Evolutionary conservation across 30 jellyfish, hydroid and myxozoan genomes (phyloP).

Genomic region (Hydractinia echinata): DNA sequence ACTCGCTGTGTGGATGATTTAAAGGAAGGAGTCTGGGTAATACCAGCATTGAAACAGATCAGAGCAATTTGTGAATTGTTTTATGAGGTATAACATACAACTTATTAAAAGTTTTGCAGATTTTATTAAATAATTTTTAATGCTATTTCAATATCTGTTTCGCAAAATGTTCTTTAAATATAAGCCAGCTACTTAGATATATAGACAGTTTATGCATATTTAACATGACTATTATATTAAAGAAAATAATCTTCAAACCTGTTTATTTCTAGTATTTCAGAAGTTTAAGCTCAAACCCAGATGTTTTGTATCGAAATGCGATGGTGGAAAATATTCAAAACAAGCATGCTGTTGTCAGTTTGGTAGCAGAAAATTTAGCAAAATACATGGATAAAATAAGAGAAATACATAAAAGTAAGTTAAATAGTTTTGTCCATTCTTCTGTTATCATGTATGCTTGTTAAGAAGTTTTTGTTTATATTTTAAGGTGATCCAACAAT

Average conservation of each 20-base stretch:
- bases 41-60: slow-evolving; percentile 93
- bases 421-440: neutral
- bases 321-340: slow-evolving; percentile 81
- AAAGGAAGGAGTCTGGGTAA: slow-evolving; percentile 81
- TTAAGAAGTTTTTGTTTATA: slow-evolving; percentile 34
- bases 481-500: slow-evolving; percentile 66
- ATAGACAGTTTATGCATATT: no score
- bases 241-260: neutral
- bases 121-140: no score
- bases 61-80: slow-evolving; percentile 87
- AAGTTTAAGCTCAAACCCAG: slow-evolving; percentile 77
- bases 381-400: slow-evolving; percentile 62
- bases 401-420: slow-evolving; percentile 55
- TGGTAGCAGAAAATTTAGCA: slow-evolving; percentile 79
- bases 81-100: slow-evolving; percentile 60
- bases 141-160: no score
- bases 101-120: no score
- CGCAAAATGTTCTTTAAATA: no score
- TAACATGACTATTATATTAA: no score
- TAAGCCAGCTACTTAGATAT: no score
- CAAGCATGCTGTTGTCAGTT: slow-evolving; percentile 76
- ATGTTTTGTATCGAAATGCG: slow-evolving; percentile 70
- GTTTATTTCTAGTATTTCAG: slow-evolving; percentile 61
- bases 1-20: slow-evolving; percentile 72
- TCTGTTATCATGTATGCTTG: no score